A percentile compares a stretch with the other conserved stretches of the same genome.
Conservation (phyloP, 2,113 vertebrate species). For the Hippolais icterina region DNA sequence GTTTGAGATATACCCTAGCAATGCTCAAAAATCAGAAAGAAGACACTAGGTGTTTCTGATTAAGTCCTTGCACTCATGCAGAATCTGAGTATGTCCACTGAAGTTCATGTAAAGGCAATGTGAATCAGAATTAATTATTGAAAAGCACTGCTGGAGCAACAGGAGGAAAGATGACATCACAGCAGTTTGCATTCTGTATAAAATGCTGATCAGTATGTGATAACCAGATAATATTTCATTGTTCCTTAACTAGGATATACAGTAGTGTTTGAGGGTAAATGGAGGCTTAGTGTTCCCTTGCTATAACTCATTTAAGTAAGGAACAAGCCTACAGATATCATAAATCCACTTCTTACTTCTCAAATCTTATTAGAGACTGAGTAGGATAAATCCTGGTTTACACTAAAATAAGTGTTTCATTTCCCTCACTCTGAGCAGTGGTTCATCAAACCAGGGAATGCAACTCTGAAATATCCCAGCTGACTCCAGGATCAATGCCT, state of each 20-base stretch:
- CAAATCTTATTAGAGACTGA: constrained; percentile 34
- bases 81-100: neutral
- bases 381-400: constrained; percentile 24
- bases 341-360: constrained; percentile 33
- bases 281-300: neutral
- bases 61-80: neutral
- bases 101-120: neutral
- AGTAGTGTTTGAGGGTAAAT: neutral
- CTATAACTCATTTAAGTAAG: neutral
- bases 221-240: neutral
- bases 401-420: neutral
- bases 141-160: neutral
- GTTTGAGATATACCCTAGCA: neutral
- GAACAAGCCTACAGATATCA: constrained; percentile 1
- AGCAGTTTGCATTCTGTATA: neutral
- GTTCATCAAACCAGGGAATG: neutral
- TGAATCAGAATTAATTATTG: neutral
- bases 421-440: neutral
- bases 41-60: neutral
- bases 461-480: neutral
- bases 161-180: neutral
- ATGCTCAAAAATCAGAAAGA: neutral
- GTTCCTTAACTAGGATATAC: neutral
- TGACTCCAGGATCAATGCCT: neutral
- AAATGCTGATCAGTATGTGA: neutral